Conservation (phyloP, 2,888 invertebrate genomes). For the Hypolimnas misippus region DNA sequence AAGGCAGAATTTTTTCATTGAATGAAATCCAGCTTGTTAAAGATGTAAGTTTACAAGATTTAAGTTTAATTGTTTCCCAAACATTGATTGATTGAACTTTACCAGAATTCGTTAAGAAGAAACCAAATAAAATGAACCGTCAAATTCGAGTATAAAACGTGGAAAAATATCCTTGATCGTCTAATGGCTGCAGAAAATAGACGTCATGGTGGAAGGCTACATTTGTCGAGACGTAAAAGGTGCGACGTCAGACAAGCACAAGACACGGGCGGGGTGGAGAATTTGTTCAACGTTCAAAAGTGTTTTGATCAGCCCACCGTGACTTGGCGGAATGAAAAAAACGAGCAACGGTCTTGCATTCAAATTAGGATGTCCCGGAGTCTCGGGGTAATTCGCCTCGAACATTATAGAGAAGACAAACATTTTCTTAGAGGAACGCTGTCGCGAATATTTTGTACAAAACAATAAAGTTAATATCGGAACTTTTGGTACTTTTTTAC, state of each 20-base stretch:
- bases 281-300: conserved; percentile 46
- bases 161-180: conserved; percentile 20
- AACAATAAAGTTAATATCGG: not conserved
- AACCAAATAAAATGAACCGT: no score
- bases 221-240: conserved; percentile 18
- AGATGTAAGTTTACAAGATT: no score
- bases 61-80: no score
- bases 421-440: not conserved
- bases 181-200: conserved; percentile 22
- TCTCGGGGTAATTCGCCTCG: conserved; percentile 8
- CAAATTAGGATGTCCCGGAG: conserved; percentile 51
- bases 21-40: no score
- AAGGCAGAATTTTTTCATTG: no score
- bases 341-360: conserved; percentile 54
- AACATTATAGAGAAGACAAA: conserved; percentile 11
- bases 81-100: no score
- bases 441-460: not conserved
- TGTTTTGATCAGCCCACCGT: conserved; percentile 64
- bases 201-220: conserved; percentile 17
- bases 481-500: no score
- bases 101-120: no score
- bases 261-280: conserved; percentile 19
- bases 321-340: conserved; percentile 57
- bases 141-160: not conserved
- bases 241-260: conserved; percentile 16